Percentiles rank a stretch among this genome's conserved stretches.
Evolutionary conservation across 2,888 invertebrate genomes (phyloP).

Genomic region (Leptogaster cylindrica): DNA sequence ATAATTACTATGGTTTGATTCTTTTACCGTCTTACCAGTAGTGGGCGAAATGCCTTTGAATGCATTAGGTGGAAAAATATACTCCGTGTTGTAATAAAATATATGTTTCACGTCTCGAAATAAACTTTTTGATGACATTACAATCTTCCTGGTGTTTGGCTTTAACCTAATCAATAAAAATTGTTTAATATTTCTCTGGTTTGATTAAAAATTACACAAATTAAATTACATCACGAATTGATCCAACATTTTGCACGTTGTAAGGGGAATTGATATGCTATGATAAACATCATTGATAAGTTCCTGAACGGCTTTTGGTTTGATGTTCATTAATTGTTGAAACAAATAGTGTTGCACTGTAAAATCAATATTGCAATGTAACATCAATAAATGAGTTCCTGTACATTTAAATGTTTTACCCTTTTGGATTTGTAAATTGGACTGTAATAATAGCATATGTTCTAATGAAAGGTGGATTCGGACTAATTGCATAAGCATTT

Average conservation of each 20-base stretch:
- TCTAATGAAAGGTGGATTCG: conserved; percentile 59
- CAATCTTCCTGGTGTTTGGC: conserved; percentile 57
- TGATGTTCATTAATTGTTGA: conserved; percentile 54
- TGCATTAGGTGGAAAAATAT: conserved; percentile 58
- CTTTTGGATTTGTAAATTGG: conserved; percentile 57
- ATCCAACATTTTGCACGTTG: conserved; percentile 54
- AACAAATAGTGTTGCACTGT: conserved; percentile 56
- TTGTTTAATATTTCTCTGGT: too few species aligned
- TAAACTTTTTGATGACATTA: conserved; percentile 55
- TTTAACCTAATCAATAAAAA: too few species aligned
- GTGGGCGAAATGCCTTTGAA: too few species aligned
- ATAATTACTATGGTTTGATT: too few species aligned
- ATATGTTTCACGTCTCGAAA: conserved; percentile 55
- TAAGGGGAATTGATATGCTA: conserved; percentile 56
- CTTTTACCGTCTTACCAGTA: too few species aligned
- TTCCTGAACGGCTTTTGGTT: conserved; percentile 47
- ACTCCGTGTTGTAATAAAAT: conserved; percentile 57
- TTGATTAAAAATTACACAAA: too few species aligned
- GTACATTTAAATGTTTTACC: conserved; percentile 49
- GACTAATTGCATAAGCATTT: conserved; percentile 54
- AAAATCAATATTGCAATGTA: background rate
- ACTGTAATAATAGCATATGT: conserved; percentile 58
- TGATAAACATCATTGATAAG: conserved; percentile 54
- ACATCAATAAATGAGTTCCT: background rate
- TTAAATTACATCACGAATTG: conserved; percentile 54